These are phyloP conservation scores for Enteromius thamalakanensis DNA, from an alignment of 2,797 vertebrate species.

Conservation along the genomic window DNA sequence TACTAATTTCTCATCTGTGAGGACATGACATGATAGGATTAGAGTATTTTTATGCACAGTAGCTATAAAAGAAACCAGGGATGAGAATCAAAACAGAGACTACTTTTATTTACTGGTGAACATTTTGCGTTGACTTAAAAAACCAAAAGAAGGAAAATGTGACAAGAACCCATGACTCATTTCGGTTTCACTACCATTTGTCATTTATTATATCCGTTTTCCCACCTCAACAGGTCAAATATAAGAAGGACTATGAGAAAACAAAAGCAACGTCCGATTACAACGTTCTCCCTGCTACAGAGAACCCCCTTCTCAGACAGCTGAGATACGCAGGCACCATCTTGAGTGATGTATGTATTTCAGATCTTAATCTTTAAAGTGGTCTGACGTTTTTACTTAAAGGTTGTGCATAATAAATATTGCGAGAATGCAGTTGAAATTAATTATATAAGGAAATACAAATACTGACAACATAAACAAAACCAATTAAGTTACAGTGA, in stretches of 20 bases:
- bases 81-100: neutral
- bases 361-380: neutral
- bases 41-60: slow-evolving; percentile 16
- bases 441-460: neutral
- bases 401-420: neutral
- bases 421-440: neutral
- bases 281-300: slow-evolving; percentile 94
- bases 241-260: slow-evolving; percentile 94
- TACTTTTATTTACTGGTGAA: neutral
- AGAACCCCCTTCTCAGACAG: slow-evolving; percentile 91
- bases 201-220: neutral
- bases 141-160: neutral
- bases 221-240: slow-evolving; percentile 81
- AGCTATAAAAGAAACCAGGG: neutral
- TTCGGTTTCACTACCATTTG: neutral
- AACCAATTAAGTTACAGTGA: neutral
- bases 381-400: neutral
- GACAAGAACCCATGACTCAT: neutral
- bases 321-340: slow-evolving; percentile 86
- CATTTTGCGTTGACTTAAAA: neutral
- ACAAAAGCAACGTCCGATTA: slow-evolving; percentile 86
- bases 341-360: slow-evolving; percentile 88
- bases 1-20: slow-evolving; percentile 2
- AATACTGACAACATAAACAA: neutral
- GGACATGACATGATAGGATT: slow-evolving; percentile 2